These are phyloP conservation scores for Xyliphius kryptos DNA, from an alignment of 2,113 vertebrate genomes.

Conservation along the genomic window DNA sequence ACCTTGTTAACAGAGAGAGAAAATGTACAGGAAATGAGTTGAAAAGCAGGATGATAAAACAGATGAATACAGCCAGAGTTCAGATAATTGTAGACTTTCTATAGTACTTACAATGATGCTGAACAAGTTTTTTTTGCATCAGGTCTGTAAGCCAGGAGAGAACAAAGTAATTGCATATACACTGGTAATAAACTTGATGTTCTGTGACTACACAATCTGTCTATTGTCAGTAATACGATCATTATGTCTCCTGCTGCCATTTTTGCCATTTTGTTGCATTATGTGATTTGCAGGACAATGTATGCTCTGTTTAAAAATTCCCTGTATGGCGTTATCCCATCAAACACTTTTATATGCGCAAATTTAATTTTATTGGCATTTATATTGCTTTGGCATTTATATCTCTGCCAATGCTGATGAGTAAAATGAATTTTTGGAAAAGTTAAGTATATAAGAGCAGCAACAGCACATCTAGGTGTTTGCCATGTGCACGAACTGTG, in stretches of 20 bases:
- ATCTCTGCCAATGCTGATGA: neutral
- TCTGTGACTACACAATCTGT: neutral
- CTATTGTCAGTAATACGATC: slow-evolving; percentile 9
- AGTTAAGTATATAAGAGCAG: neutral
- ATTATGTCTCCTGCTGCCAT: neutral
- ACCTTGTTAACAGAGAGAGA: too few species aligned
- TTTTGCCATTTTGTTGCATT: neutral
- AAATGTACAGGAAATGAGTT: too few species aligned
- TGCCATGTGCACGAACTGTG: neutral
- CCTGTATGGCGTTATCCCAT: neutral
- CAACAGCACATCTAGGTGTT: neutral
- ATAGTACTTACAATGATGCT: neutral
- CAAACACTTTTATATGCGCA: neutral
- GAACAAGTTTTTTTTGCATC: neutral
- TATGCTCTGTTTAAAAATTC: neutral
- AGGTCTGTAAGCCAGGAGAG: neutral
- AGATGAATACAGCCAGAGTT: too few species aligned
- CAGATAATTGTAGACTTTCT: too few species aligned
- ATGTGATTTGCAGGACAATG: neutral
- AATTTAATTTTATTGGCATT: neutral
- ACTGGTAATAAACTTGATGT: neutral
- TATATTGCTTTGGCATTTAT: neutral
- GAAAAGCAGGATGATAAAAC: too few species aligned
- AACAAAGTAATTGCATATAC: neutral
- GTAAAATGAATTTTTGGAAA: neutral